Base-by-base conservation (phyloP, 92 coral and sea anemone genomes). In the Heliopora coerulea region DNA sequence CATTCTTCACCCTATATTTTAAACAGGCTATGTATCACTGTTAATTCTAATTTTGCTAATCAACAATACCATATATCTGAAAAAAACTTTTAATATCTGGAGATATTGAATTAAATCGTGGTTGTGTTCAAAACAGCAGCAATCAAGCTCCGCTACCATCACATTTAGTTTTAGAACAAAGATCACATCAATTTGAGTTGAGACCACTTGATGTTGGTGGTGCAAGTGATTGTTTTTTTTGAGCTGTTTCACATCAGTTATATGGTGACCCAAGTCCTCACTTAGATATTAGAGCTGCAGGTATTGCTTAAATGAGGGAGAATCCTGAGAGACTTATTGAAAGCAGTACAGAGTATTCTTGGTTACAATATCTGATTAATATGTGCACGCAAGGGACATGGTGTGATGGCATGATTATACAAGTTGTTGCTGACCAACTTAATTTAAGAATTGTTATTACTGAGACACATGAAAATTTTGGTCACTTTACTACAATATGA, bases 161-260 rank as follows among this genome's bases (percentile, higher is more conserved):
- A 39, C 30, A 60, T 32, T 41, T 39, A 72, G 26, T 80, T 9
- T 73, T 80, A 57, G 57, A 81, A 72, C 31, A 30, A 27, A 64
- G 80, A 46, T 65, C 59, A 64, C 61, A 27, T 20, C 80, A 37
- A 37, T 61, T 46, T 73, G 62, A 79, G 40, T 56, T 74, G 28
- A 82, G 41, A 35, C 66, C 75, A 56, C 56, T 70, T 62, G 80
- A 80, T 42, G 30, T 46, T n/a, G 59, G 85, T 73, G 70, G 82
- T 46, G 75, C 44, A 15, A 69, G 81, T 49, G 68, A 48, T 63
- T 82, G 86, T 27, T 65, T 82, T 64, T 76, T 82, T 78, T 56
- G 70, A 50, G 74, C 86, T 10, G 86, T 82, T 24, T 75, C 81
- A 9, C 82, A 75, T 62, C 86, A 82, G 31, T 56, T 75, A 21